These are phyloP conservation scores for Hetaerina titia DNA, from an alignment of 2,888 invertebrate genomes.

Conservation along the genomic window DNA sequence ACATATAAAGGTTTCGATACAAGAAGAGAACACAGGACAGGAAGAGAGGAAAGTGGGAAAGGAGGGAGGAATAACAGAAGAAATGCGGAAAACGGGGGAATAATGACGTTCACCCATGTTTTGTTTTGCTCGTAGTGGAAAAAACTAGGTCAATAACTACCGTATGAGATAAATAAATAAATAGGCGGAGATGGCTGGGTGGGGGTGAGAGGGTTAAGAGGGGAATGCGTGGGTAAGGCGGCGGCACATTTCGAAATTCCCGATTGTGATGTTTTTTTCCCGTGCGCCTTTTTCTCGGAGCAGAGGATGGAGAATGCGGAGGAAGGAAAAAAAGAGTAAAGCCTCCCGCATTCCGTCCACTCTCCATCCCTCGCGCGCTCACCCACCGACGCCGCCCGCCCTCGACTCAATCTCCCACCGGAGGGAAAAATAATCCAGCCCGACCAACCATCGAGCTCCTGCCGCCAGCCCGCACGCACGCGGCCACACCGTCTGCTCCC, in stretches of 20 bases:
- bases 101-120: slow-evolving; percentile 17
- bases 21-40: too few relatives aligned
- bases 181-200: not conserved
- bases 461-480: too few relatives aligned
- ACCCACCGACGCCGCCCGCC: too few relatives aligned
- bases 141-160: slow-evolving; percentile 65
- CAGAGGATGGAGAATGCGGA: not conserved
- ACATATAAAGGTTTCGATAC: too few relatives aligned
- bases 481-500: too few relatives aligned
- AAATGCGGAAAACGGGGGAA: not conserved
- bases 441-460: too few relatives aligned
- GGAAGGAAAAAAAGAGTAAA: not conserved
- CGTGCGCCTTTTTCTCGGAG: not conserved
- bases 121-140: not conserved
- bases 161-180: slow-evolving; percentile 24
- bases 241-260: slow-evolving; percentile 32
- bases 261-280: slow-evolving; percentile 30
- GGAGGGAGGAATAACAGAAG: not conserved
- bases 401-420: too few relatives aligned
- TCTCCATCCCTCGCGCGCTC: not conserved
- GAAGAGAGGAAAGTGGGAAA: not conserved
- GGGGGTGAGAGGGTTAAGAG: not conserved
- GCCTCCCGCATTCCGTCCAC: not conserved
- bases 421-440: too few relatives aligned
- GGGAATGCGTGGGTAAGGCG: not conserved